These are phyloP conservation scores for Sorex araneus DNA, from an alignment of 2,113 vertebrate genomes.

Conservation along the genomic window DNA sequence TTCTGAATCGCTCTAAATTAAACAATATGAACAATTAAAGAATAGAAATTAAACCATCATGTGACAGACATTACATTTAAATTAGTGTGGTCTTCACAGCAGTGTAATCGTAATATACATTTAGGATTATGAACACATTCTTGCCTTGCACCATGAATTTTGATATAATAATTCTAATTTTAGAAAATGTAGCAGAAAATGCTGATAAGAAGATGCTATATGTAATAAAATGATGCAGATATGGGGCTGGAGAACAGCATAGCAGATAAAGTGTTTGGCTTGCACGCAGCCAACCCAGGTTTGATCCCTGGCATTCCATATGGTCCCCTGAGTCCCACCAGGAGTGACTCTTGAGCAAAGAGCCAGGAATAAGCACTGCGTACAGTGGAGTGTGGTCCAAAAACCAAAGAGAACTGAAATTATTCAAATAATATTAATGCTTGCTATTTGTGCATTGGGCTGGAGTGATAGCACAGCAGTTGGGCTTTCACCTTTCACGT, in stretches of 20 bases:
- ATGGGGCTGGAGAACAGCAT: not conserved
- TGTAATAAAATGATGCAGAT: slow-evolving; percentile 43
- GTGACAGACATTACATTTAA: slow-evolving; percentile 50
- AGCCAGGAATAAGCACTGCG: too few species aligned
- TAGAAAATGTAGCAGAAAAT: not conserved
- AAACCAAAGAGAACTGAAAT: too few species aligned
- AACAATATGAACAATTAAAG: slow-evolving; percentile 66
- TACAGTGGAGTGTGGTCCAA: too few species aligned
- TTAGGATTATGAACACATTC: slow-evolving; percentile 25
- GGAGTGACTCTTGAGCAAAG: too few species aligned
- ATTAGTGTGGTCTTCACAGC: slow-evolving; percentile 13
- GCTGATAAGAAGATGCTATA: not conserved
- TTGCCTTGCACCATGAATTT: slow-evolving; percentile 1
- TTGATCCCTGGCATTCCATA: too few species aligned
- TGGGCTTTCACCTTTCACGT: too few species aligned
- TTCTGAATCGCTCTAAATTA: slow-evolving; percentile 41
- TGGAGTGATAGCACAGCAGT: too few species aligned
- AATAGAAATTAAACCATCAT: slow-evolving; percentile 46
- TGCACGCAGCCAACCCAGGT: too few species aligned
- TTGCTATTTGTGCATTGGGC: slow-evolving; percentile 9
- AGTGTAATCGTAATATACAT: slow-evolving; percentile 24
- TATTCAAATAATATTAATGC: not conserved
- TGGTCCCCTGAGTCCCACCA: too few species aligned
- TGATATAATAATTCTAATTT: slow-evolving; percentile 45
- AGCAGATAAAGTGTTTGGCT: too few species aligned